phyloP scores from a whole-genome alignment of 2,797 vertebrate genomes.

The Harpagifer antarcticus region DNA sequence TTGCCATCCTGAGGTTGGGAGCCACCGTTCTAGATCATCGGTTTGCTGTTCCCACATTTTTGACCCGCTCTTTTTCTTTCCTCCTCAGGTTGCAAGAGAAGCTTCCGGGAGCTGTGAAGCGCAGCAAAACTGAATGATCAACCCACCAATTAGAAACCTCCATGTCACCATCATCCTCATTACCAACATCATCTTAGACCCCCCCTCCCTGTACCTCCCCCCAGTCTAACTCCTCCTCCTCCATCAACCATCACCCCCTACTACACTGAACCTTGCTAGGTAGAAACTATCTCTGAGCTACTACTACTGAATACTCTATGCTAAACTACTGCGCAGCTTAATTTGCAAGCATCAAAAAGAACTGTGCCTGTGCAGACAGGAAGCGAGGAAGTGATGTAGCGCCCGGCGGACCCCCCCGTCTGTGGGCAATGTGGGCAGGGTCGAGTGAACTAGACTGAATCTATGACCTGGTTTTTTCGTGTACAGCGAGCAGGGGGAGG shows the following conservation, averaged over 20 bases:
- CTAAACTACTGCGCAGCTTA: constrained; percentile 82
- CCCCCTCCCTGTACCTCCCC: constrained; percentile 3
- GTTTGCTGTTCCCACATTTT: not conserved
- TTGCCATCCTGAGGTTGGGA: too few species aligned
- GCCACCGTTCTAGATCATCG: too few species aligned
- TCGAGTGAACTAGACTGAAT: constrained; percentile 86
- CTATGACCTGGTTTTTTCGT: constrained; percentile 77
- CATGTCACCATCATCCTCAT: constrained; percentile 55
- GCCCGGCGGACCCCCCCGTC: constrained; percentile 47
- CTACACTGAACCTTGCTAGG: constrained; percentile 83
- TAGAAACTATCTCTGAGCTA: constrained; percentile 79
- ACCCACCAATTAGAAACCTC: constrained; percentile 21
- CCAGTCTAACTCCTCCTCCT: constrained; percentile 47
- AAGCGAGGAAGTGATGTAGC: constrained; percentile 65
- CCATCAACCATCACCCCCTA: constrained; percentile 64
- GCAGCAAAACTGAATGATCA: constrained; percentile 86
- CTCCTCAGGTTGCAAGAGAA: constrained; percentile 90
- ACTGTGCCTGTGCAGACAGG: constrained; percentile 64
- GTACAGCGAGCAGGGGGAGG: constrained; percentile 38
- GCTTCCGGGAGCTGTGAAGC: constrained; percentile 89
- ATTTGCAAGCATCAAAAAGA: constrained; percentile 75
- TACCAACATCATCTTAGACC: constrained; percentile 52
- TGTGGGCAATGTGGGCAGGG: constrained; percentile 51
- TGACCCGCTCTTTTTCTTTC: not conserved
- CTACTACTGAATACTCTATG: not conserved